Evolutionary conservation across 2,888 invertebrate genomes (phyloP).

Genomic region (Theretra japonica): DNA sequence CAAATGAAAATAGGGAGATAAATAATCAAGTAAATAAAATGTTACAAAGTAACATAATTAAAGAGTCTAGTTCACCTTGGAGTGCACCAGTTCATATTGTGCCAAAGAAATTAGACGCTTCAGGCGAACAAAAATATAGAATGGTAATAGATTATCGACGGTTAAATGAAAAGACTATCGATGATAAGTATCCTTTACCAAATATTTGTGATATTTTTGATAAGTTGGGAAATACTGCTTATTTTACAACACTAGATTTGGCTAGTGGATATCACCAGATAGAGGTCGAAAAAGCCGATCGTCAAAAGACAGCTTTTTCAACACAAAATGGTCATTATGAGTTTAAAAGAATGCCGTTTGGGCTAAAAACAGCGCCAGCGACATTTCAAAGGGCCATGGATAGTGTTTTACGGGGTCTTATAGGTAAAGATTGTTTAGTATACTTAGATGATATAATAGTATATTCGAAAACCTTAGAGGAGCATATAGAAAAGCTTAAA

Average conservation of each 20-base stretch:
- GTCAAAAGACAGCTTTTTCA: conserved; percentile 43
- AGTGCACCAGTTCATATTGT: conserved; percentile 57
- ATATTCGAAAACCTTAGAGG: conserved; percentile 41
- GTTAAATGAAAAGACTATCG: conserved; percentile 49
- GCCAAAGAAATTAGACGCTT: conserved; percentile 54
- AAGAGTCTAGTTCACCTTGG: conserved; percentile 53
- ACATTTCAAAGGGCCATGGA: conserved; percentile 64
- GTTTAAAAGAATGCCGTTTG: conserved; percentile 47
- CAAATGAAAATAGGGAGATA: conserved; percentile 46
- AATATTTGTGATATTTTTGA: conserved; percentile 36
- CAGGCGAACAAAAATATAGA: conserved; percentile 50
- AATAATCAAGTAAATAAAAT: conserved; percentile 49
- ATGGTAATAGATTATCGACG: conserved; percentile 44
- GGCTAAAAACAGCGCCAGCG: conserved; percentile 52
- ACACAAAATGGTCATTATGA: conserved; percentile 45
- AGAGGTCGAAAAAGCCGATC: conserved; percentile 39
- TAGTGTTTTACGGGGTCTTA: conserved; percentile 52
- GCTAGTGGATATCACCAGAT: conserved; percentile 48
- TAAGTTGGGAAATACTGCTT: conserved; percentile 40
- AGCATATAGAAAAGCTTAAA: conserved; percentile 41
- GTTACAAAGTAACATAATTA: conserved; percentile 51
- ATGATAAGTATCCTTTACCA: conserved; percentile 45
- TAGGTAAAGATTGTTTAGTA: conserved; percentile 51
- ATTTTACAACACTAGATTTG: conserved; percentile 49
- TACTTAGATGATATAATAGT: conserved; percentile 59